phyloP scores from a whole-genome alignment of 1,140 invertebrate genomes.

The Zaprionus ornatus region DNA sequence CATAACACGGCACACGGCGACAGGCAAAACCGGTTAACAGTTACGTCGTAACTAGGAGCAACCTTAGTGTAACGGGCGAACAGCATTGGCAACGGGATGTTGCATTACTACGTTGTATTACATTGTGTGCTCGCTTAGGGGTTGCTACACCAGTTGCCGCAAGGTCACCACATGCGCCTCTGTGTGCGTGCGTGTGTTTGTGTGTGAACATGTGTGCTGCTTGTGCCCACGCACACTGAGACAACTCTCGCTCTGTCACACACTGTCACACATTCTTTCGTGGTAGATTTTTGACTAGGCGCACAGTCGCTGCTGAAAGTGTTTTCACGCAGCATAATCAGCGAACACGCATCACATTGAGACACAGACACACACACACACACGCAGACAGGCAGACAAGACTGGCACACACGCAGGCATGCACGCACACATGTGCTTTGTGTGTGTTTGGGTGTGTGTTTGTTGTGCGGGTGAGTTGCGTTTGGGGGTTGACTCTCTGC shows the following conservation, averaged over 20 bases:
- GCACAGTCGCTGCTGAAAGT: slow-evolving; percentile 46
- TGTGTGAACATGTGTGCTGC: slow-evolving; percentile 12
- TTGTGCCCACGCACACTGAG: slow-evolving; percentile 45
- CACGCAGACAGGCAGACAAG: not conserved
- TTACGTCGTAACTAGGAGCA: slow-evolving; percentile 84
- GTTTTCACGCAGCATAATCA: slow-evolving; percentile 20
- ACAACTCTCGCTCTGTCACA: slow-evolving; percentile 47
- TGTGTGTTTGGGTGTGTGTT: slow-evolving; percentile 23
- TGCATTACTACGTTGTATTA: slow-evolving; percentile 75
- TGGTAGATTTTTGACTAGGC: slow-evolving; percentile 76
- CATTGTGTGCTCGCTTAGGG: slow-evolving; percentile 53
- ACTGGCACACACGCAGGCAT: slow-evolving; percentile 37
- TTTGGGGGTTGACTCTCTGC: not conserved
- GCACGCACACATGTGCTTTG: slow-evolving; percentile 20
- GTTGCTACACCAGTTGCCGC: slow-evolving; percentile 38
- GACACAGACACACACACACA: slow-evolving; percentile 46
- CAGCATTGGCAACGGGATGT: slow-evolving; percentile 36
- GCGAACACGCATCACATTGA: not conserved
- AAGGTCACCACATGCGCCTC: slow-evolving; percentile 45
- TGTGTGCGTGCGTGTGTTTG: slow-evolving; percentile 3
- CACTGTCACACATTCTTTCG: slow-evolving; percentile 82
- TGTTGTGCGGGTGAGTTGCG: not conserved
- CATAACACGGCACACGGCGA: slow-evolving; percentile 43
- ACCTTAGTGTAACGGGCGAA: slow-evolving; percentile 77
- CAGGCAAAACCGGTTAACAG: slow-evolving; percentile 70